These are phyloP conservation scores for Diploscapter pachys DNA, from an alignment of 1,140 invertebrate genomes.

Conservation along the genomic window DNA sequence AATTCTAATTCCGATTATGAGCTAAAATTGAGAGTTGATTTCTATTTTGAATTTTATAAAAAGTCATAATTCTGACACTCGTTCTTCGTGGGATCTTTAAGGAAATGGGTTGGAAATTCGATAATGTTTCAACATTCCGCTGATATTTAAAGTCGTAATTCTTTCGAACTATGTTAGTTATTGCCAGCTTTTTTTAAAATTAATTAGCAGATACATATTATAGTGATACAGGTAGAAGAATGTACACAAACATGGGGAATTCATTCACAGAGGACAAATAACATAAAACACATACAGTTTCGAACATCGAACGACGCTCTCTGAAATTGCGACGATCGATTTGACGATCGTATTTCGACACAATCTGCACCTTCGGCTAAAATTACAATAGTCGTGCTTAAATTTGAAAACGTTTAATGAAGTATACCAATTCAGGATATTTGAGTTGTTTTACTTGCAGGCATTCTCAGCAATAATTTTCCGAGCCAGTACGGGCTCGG, in stretches of 20 bases:
- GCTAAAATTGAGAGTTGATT: too few species aligned
- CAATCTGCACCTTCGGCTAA: conserved; percentile 37
- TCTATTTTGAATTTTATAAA: too few species aligned
- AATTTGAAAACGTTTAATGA: background rate
- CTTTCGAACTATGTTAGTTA: background rate
- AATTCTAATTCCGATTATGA: too few species aligned
- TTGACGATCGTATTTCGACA: conserved; percentile 40
- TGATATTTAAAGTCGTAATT: too few species aligned
- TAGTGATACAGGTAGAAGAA: background rate
- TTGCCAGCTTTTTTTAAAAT: background rate
- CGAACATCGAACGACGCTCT: conserved; percentile 54
- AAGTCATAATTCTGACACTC: too few species aligned
- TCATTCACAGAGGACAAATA: background rate
- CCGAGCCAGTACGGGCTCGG: too few species aligned
- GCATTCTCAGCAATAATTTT: too few species aligned
- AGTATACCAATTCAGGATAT: background rate
- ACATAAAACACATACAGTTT: conserved; percentile 49
- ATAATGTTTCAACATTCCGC: too few species aligned
- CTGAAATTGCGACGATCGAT: conserved; percentile 54
- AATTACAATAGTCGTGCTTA: background rate
- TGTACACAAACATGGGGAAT: conserved; percentile 6
- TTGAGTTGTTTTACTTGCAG: too few species aligned
- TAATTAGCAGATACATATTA: too few species aligned
- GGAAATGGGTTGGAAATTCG: too few species aligned
- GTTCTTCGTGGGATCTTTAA: too few species aligned